Evolutionary conservation across 2,113 vertebrate species (phyloP).

Genomic region (Megatriorchis doriae): DNA sequence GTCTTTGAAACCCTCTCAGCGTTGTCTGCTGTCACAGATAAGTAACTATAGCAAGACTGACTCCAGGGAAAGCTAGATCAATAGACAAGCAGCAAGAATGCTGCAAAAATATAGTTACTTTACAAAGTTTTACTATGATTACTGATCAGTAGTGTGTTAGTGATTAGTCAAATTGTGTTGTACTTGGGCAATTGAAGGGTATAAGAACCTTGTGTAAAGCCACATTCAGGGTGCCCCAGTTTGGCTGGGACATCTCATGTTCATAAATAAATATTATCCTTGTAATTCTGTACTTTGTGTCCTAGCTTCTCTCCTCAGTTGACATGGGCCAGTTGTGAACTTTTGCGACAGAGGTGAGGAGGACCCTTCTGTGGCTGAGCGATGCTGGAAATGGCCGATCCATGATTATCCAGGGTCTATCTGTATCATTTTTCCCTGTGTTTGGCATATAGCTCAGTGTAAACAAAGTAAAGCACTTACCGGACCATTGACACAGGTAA

Average conservation of each 20-base stretch:
- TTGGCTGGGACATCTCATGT: neutral
- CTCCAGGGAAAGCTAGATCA: neutral
- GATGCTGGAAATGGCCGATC: neutral
- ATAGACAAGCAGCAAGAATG: neutral
- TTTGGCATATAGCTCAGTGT: neutral
- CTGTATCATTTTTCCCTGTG: neutral
- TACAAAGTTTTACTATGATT: neutral
- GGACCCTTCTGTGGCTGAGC: neutral
- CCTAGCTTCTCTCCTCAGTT: neutral
- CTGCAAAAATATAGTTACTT: neutral
- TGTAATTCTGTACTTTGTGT: neutral
- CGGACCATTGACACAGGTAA: neutral
- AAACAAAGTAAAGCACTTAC: neutral
- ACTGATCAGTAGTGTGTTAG: neutral
- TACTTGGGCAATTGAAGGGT: neutral
- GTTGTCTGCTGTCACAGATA: neutral
- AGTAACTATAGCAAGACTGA: neutral
- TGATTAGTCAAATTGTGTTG: neutral
- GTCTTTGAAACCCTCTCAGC: neutral
- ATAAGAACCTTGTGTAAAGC: neutral
- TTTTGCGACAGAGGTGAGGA: neutral
- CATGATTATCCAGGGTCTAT: neutral
- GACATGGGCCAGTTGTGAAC: neutral
- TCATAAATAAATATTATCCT: neutral
- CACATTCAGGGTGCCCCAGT: neutral